phyloP scores from a whole-genome alignment of 2,888 invertebrate species.

The Orthosia gothica region DNA sequence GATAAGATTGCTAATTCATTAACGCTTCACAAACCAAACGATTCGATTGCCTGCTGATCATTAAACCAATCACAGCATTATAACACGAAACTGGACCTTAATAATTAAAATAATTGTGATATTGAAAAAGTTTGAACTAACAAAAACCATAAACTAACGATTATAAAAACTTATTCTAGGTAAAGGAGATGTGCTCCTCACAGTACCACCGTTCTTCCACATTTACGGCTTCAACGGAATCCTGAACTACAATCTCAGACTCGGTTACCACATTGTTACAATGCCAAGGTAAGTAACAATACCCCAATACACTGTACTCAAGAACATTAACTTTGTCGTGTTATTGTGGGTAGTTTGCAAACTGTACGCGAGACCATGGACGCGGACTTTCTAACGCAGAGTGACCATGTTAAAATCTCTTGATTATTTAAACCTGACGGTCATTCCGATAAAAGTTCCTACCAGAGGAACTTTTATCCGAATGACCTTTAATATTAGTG shows the following conservation, averaged over 20 bases:
- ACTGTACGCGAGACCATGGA: no score
- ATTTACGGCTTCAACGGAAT: slow-evolving; percentile 95
- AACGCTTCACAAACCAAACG: no score
- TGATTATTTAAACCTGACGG: no score
- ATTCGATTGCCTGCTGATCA: no score
- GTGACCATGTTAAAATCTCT: no score
- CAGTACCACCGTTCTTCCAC: slow-evolving; percentile 95
- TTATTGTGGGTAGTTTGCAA: neutral
- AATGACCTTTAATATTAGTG: no score
- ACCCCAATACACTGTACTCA: neutral
- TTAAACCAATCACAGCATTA: no score
- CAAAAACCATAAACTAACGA: neutral
- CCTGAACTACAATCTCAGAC: slow-evolving; percentile 91
- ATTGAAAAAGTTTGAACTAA: neutral
- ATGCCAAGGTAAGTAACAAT: slow-evolving; percentile 90
- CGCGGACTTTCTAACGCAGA: no score
- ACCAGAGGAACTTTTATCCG: no score
- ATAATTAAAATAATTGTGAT: neutral
- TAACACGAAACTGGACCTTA: no score
- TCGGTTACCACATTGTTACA: slow-evolving; percentile 93
- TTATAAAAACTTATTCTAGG: slow-evolving; percentile 73
- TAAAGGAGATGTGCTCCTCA: slow-evolving; percentile 90
- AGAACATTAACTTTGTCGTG: neutral
- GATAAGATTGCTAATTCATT: no score
- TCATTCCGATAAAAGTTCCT: no score